A percentile compares a stretch with the other conserved stretches of the same genome.
Conservation (phyloP, 1,140 invertebrate species). For the Drosophila ficusphila region DNA sequence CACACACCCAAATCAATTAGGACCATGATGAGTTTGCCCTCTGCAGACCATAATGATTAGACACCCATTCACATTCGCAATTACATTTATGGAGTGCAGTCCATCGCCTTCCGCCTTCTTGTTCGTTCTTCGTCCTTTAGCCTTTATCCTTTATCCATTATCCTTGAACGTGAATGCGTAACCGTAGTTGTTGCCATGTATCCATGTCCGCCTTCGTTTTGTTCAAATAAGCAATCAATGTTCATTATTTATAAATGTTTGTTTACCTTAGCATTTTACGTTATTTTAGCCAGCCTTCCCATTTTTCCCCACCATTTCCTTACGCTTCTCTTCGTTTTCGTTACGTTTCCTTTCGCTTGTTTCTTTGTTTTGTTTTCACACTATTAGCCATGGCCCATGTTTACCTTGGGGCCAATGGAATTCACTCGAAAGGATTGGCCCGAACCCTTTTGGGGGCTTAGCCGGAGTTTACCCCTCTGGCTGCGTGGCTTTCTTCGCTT, state of each 20-base stretch:
- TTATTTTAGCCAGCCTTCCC: slow-evolving; percentile 26
- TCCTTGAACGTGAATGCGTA: slow-evolving; percentile 5
- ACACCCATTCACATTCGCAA: slow-evolving; percentile 2
- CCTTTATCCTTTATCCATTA: no score
- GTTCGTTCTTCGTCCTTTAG: no score
- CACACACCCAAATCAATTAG: slow-evolving; percentile 57
- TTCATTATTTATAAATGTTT: slow-evolving; percentile 79
- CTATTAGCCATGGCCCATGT: slow-evolving; percentile 60
- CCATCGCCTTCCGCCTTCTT: slow-evolving; percentile 6
- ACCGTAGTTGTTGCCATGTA: slow-evolving; percentile 10
- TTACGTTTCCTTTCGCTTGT: neutral
- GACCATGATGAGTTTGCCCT: slow-evolving; percentile 32
- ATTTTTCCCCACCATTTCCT: neutral
- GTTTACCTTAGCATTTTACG: slow-evolving; percentile 68
- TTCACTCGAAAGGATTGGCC: slow-evolving; percentile 58
- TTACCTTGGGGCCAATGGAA: slow-evolving; percentile 61
- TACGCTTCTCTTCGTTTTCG: neutral
- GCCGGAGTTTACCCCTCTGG: slow-evolving; percentile 26
- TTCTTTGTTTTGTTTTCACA: slow-evolving; percentile 56
- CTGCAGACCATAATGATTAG: slow-evolving; percentile 9
- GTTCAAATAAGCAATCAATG: slow-evolving; percentile 78
- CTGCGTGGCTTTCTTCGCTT: slow-evolving; percentile 7
- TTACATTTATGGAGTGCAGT: slow-evolving; percentile 24
- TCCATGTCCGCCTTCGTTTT: slow-evolving; percentile 51
- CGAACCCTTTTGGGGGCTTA: slow-evolving; percentile 40